phyloP scores from a whole-genome alignment of 1,140 invertebrate genomes.

The Drosophila carrolli region DNA sequence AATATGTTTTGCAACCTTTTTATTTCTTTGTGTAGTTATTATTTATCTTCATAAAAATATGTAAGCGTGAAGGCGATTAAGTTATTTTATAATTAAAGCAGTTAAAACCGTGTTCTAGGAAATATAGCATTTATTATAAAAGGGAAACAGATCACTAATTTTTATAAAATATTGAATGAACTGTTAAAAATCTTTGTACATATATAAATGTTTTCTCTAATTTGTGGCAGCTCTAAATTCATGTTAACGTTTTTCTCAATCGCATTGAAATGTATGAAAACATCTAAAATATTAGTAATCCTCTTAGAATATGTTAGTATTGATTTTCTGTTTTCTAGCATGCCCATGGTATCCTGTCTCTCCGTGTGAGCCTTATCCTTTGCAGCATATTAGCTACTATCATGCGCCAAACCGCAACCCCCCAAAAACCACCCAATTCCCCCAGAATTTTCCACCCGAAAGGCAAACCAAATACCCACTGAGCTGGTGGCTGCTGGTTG shows the following conservation, averaged over 20 bases:
- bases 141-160: no score
- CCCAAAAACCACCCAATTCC: slow-evolving; percentile 30
- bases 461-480: slow-evolving; percentile 18
- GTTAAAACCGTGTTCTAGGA: no score
- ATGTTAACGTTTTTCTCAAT: neutral
- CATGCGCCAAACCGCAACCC: slow-evolving; percentile 75
- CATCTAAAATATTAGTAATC: slow-evolving; percentile 7
- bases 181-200: no score
- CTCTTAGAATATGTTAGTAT: slow-evolving; percentile 1
- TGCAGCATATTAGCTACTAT: slow-evolving; percentile 81
- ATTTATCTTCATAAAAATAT: no score
- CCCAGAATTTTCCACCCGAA: neutral
- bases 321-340: neutral
- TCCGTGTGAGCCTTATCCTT: slow-evolving; percentile 56
- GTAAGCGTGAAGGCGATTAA: no score
- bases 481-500: slow-evolving; percentile 40
- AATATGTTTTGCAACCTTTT: no score
- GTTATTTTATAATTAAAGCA: no score
- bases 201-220: no score
- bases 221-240: no score
- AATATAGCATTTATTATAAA: no score
- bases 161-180: no score
- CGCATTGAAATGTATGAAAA: neutral
- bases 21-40: no score
- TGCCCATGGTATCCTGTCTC: slow-evolving; percentile 41